Evolutionary conservation across 2,888 invertebrate genomes (phyloP).

Genomic region (Punctoribates punctum): DNA sequence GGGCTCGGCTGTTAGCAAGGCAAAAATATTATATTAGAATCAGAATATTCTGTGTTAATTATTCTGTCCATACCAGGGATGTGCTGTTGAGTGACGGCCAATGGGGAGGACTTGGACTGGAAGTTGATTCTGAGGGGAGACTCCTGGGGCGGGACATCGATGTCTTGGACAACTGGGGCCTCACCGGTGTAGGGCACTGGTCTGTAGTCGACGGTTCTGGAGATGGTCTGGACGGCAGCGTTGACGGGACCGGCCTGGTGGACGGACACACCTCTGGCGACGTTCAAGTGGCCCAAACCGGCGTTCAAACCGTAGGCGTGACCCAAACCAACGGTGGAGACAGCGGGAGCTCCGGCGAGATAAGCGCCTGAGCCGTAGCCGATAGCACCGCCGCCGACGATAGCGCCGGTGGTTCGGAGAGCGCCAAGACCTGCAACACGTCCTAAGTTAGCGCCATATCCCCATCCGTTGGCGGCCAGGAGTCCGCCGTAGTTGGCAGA

Average conservation of each 20-base stretch:
- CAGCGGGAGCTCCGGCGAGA: background rate
- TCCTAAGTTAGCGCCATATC: conserved; percentile 12
- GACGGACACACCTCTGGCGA: background rate
- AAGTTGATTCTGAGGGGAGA: conserved; percentile 32
- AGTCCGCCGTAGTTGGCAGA: background rate
- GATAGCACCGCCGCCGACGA: conserved; percentile 1
- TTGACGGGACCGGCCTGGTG: background rate
- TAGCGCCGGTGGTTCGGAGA: background rate
- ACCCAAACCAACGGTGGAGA: background rate
- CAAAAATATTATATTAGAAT: background rate
- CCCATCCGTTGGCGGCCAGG: background rate
- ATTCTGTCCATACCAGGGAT: conserved; percentile 2
- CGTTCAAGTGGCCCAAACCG: background rate
- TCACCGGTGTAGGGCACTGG: conserved; percentile 12
- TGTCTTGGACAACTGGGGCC: conserved; percentile 2
- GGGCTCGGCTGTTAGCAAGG: conserved; percentile 17
- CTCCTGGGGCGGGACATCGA: conserved; percentile 27
- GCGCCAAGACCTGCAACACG: background rate
- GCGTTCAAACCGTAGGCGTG: too few relatives aligned
- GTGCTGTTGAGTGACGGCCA: conserved; percentile 26
- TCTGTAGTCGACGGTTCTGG: conserved; percentile 24
- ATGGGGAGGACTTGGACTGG: conserved; percentile 30
- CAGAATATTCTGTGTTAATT: background rate
- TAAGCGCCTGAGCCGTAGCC: background rate
- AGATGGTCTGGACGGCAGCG: background rate